Percentiles rank a stretch among this genome's conserved stretches.
These are phyloP conservation scores for Echinometra lucunter DNA, from an alignment of 53 echinoderm and acorn worm species.

Conservation along the genomic window DNA sequence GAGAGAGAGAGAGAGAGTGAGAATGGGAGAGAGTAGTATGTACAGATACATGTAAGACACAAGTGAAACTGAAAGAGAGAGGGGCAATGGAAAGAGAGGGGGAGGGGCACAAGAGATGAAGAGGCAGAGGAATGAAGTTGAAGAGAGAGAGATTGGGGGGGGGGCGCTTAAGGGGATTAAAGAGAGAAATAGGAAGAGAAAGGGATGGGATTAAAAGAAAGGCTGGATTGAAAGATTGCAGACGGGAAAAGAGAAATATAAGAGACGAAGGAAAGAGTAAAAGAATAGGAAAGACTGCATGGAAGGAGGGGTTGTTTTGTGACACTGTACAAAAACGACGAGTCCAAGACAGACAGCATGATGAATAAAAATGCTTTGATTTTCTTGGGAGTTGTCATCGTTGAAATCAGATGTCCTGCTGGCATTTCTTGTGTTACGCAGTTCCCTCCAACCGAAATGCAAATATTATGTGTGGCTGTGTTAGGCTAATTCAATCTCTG, in stretches of 20 bases:
- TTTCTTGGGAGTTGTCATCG: background rate
- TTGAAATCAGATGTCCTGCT: background rate
- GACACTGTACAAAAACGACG: background rate
- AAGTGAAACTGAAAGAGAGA: background rate
- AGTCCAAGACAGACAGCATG: background rate
- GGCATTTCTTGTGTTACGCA: background rate
- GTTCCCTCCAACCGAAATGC: background rate
- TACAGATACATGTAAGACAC: background rate
- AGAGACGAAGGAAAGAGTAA: background rate
- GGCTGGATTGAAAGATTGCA: background rate
- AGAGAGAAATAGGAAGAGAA: background rate
- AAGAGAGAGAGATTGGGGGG: too few species aligned
- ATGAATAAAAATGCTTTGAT: background rate
- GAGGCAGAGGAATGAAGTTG: background rate
- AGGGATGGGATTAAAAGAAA: background rate
- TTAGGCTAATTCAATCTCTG: background rate
- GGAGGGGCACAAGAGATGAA: background rate
- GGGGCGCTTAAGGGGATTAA: background rate
- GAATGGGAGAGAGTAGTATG: background rate
- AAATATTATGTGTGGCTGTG: slow-evolving; percentile 7
- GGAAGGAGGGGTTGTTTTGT: background rate
- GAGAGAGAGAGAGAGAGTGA: background rate
- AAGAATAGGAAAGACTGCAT: background rate
- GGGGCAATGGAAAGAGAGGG: background rate
- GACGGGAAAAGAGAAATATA: background rate